Evolutionary conservation across 2,888 invertebrate genomes (phyloP).

Genomic region (Elegia similella): DNA sequence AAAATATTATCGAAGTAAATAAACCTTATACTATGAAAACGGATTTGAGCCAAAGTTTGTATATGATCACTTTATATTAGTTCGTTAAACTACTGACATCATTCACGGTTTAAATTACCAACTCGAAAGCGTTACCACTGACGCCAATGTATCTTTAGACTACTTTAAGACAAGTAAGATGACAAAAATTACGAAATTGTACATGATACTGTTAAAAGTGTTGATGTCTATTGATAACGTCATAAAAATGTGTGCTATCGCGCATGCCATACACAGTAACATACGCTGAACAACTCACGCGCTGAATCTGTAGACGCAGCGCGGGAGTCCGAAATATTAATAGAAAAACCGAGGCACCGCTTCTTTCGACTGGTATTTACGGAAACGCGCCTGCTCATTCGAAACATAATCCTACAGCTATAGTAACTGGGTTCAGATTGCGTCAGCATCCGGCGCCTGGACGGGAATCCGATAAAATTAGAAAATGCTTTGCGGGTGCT

Average conservation of each 20-base stretch:
- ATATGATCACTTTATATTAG: background rate
- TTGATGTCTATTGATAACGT: background rate
- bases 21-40: background rate
- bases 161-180: background rate
- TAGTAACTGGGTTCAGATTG: conserved; percentile 33
- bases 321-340: conserved; percentile 54
- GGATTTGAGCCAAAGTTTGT: background rate
- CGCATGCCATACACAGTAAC: conserved; percentile 10
- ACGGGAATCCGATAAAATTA: conserved; percentile 61
- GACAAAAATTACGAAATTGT: background rate
- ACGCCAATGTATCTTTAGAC: background rate
- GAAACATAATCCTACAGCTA: conserved; percentile 38
- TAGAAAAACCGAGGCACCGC: conserved; percentile 43
- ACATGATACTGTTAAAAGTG: background rate
- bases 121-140: background rate
- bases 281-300: conserved; percentile 23
- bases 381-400: conserved; percentile 41
- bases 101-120: conserved; percentile 3
- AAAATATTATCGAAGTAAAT: background rate
- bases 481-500: conserved; percentile 66
- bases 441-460: conserved; percentile 33
- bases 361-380: conserved; percentile 52
- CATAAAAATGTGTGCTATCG: conserved; percentile 4
- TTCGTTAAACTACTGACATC: conserved; percentile 13
- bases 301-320: conserved; percentile 25